Conservation (phyloP, 2,888 invertebrate species). For the Ormyrus thymus region DNA sequence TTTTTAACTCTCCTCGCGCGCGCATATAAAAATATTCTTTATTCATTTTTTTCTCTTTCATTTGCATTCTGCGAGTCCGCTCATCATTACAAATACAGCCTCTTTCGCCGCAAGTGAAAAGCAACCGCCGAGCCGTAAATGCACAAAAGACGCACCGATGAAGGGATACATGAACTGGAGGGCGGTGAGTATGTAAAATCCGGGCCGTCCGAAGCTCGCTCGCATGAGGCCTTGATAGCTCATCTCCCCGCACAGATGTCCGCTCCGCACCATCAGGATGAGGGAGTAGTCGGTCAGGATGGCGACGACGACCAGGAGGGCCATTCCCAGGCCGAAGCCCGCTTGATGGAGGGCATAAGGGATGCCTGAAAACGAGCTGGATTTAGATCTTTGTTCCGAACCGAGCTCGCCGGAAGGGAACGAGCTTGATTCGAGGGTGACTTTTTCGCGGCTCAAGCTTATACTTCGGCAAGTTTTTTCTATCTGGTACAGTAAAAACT, state of each 20-base stretch:
- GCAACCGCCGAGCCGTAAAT: too few relatives aligned
- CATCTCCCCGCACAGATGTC: conserved; percentile 85
- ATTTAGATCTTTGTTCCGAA: neutral
- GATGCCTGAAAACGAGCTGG: conserved; percentile 77
- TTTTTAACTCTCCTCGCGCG: too few relatives aligned
- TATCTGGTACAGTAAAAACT: too few relatives aligned
- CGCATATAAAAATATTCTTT: too few relatives aligned
- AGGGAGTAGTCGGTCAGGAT: conserved; percentile 88
- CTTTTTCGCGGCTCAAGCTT: too few relatives aligned
- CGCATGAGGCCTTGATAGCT: conserved; percentile 88
- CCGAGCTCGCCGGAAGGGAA: too few relatives aligned
- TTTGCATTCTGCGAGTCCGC: too few relatives aligned
- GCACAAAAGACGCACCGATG: conserved; percentile 78
- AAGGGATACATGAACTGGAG: conserved; percentile 90
- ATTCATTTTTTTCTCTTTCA: too few relatives aligned
- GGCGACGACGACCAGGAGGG: conserved; percentile 83
- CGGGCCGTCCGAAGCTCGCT: conserved; percentile 86
- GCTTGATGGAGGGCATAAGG: conserved; percentile 89
- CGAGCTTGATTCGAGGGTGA: too few relatives aligned
- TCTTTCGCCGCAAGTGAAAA: too few relatives aligned
- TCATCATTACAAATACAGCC: too few relatives aligned
- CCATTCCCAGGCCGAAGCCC: conserved; percentile 86
- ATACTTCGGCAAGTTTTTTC: too few relatives aligned
- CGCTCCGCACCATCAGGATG: conserved; percentile 85
- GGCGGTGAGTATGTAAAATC: conserved; percentile 84